phyloP scores from a whole-genome alignment of 2,797 vertebrate species.

The Eurystomus glaucurus region DNA sequence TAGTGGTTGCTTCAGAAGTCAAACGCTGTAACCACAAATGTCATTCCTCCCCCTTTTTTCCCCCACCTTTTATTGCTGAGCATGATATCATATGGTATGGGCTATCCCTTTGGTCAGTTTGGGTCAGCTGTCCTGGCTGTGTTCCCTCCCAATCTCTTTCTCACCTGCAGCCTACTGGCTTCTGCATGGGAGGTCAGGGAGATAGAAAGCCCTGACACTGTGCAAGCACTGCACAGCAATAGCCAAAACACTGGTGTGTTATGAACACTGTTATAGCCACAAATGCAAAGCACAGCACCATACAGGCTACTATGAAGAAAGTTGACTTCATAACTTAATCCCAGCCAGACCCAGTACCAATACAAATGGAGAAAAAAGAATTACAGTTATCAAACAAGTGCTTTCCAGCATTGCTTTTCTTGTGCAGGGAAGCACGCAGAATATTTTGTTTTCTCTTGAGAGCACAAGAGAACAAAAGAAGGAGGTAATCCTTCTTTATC shows the following conservation, averaged over 20 bases:
- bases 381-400: not conserved
- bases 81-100: not conserved
- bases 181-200: not conserved
- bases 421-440: not conserved
- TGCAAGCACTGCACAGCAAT: not conserved
- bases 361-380: not conserved
- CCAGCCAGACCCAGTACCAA: not conserved
- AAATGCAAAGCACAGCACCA: not conserved
- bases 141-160: not conserved
- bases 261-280: not conserved
- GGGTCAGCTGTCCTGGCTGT: not conserved
- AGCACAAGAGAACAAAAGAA: not conserved
- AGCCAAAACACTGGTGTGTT: not conserved
- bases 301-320: not conserved
- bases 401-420: not conserved
- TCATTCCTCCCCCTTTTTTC: not conserved
- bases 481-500: not conserved
- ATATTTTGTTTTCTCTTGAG: not conserved
- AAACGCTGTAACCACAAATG: fast-evolving
- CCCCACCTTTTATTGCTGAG: not conserved
- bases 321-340: not conserved
- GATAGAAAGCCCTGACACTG: not conserved
- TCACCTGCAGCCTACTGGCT: not conserved
- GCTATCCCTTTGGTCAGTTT: not conserved
- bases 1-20: not conserved